Base-by-base conservation (phyloP, 1,140 invertebrate species). In the Cheumatopsyche charites region DNA sequence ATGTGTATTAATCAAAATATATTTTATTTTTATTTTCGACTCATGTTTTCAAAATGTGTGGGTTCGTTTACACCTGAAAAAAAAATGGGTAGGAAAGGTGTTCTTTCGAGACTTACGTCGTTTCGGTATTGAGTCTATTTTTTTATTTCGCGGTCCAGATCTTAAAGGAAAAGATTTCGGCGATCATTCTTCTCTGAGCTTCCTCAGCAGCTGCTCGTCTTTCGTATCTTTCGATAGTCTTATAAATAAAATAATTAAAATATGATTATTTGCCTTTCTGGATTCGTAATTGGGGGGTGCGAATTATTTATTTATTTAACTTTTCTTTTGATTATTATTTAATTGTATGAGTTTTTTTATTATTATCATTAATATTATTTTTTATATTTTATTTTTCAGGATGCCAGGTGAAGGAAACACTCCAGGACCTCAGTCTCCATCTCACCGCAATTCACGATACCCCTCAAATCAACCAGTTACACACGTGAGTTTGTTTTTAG, bases 211-310 rank as follows among this genome's bases (percentile, higher is more conserved):
- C 23, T 13, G 58, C 12, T 62, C 58, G 58, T 25, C 25, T 62
- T 62, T 62, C 15, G 58, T 26, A 15, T 11, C n/a, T 23, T 62
- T 4, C 55, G 15, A 5, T 1, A 58, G 12, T 62, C 15, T 62
- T 21, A 13, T 6, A 23, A 13, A 15, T 11, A 25, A 9, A 4
- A 2, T 62, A 6, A 15, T 21, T 9, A 42, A 72, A 63, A 66
- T 15, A 84, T 84, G 83, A 84, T 84, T 67, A 84, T 84, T 78
- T 84, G 83, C 74, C 80, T 84, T 1, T 83, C 83, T 49, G 83
- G 83, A 76, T 83, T 83, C 77, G 82, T 84, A 26, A 84, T 84
- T 62, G 82, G 81, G 45, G 83, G 83, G 82, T 84, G 69, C 17
- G 81, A n/a, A n/a, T 36, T 72, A 49, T 26, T 63, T 11, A 36